Conservation (phyloP, 2,888 invertebrate species). For the Ischnura elegans region DNA sequence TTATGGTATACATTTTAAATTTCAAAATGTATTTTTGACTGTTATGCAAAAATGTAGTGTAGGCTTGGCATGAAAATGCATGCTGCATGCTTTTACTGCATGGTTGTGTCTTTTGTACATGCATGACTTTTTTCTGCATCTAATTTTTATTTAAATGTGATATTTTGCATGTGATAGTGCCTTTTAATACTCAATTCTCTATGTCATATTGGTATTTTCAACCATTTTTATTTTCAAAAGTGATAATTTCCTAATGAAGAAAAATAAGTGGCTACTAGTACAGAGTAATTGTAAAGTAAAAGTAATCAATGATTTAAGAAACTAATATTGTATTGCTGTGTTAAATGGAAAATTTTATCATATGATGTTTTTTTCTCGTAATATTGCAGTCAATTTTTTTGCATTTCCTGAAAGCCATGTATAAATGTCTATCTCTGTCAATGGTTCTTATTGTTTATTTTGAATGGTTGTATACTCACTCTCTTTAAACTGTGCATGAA, state of each 20-base stretch:
- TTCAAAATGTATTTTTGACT: not conserved
- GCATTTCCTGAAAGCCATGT: not conserved
- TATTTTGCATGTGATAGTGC: not conserved
- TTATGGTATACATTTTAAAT: slow-evolving; percentile 60
- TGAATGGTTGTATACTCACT: not conserved
- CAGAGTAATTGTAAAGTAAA: not conserved
- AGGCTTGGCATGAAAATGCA: slow-evolving; percentile 28
- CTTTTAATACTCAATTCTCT: not conserved
- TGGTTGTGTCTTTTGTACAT: slow-evolving; percentile 27
- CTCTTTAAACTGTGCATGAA: not conserved
- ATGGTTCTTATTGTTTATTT: not conserved
- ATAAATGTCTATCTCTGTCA: not conserved
- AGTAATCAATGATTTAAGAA: not conserved
- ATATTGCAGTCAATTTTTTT: no score
- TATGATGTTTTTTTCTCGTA: not conserved
- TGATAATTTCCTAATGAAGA: not conserved
- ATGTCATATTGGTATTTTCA: not conserved
- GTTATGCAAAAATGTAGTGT: not conserved
- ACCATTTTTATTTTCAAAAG: not conserved
- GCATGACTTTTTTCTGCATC: slow-evolving; percentile 58
- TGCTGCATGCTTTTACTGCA: slow-evolving; percentile 49
- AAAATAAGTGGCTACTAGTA: not conserved
- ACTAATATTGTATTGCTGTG: not conserved
- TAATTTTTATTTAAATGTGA: slow-evolving; percentile 1
- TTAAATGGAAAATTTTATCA: not conserved